A percentile compares a stretch with the other conserved stretches of the same genome.
Conservation (phyloP, 2,113 vertebrate genomes). For the Fulmarus glacialis region DNA sequence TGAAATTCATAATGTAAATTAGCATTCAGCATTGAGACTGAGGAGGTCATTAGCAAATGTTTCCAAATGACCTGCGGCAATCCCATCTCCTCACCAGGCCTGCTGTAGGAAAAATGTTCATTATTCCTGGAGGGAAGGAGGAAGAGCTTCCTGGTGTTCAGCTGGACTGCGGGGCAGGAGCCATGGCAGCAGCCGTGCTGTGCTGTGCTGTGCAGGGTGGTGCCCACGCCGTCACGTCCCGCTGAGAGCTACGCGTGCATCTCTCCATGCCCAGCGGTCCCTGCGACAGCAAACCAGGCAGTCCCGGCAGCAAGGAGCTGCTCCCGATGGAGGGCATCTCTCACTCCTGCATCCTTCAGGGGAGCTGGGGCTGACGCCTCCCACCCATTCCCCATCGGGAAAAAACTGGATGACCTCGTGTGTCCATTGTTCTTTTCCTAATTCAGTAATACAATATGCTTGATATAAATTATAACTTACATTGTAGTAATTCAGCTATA, state of each 20-base stretch:
- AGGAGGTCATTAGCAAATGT: background rate
- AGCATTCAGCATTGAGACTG: background rate
- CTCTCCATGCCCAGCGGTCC: background rate
- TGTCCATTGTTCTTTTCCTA: background rate
- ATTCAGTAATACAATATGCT: background rate
- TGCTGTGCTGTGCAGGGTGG: fast-evolving
- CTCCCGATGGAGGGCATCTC: background rate
- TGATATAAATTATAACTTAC: background rate
- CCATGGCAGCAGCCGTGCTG: background rate
- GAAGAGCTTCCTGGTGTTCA: background rate
- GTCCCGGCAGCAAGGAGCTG: fast-evolving
- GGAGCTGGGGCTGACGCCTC: background rate
- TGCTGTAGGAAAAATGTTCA: background rate
- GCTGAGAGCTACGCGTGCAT: fast-evolving
- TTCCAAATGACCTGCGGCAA: conserved; percentile 22
- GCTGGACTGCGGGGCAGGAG: background rate
- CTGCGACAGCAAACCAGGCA: background rate
- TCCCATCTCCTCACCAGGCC: background rate
- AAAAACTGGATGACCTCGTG: fast-evolving
- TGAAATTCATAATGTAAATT: conserved; percentile 25
- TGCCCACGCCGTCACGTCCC: fast-evolving
- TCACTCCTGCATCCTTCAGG: background rate
- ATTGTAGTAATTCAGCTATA: background rate
- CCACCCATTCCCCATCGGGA: background rate
- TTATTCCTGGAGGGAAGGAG: background rate